Base-by-base conservation (phyloP, 2,888 invertebrate species). In the Eudemis profundana region DNA sequence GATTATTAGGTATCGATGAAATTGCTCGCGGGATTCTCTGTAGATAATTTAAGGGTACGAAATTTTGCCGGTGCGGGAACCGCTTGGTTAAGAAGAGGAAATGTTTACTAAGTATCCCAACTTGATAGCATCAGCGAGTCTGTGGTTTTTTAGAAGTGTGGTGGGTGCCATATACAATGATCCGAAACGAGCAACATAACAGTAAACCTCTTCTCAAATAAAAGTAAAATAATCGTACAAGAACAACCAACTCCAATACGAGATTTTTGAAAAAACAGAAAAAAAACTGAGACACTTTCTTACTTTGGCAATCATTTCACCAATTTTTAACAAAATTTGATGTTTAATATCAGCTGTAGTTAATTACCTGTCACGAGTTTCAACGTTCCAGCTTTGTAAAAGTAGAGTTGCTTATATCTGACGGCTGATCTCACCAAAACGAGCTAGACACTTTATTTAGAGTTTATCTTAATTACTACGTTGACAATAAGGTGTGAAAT, bases 381-480 rank as follows among this genome's bases (percentile, higher is more conserved):
- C 33, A 53, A 38, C 21, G 60, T 64, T 61, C 54, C 49, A 49
- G 49, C 33, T 54, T 47, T 53, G 59, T 49, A 64, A 38, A 64
- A 68, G 60, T 50, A 38, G 61, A 44, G 38, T 59, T 64, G 10
- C 17, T 61, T 61, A 49, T 67, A 67, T 69, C 60, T 36, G 54
- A 60, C 36, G 49, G 44, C 50, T 23, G 23, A 61, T 61, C 60
- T 65, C 47, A 54, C 40, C 56, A 66, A 62, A 61, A 54, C 61
- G 46, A 53, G 51, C 49, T 47, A 61, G 60, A 61, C n/a, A n/a
- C 68, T 59, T 33, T 33, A 33, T 33, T 33, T 33, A 33, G 59
- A 60, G 44, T 54, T 68, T 68, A 73, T 73, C 72, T 72, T 72
- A 74, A 75, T 75, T 72, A 70, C 70, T 68, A 72, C 68, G 68